Conservation (phyloP, 1,140 invertebrate species). For the Sycophaga agraensis region DNA sequence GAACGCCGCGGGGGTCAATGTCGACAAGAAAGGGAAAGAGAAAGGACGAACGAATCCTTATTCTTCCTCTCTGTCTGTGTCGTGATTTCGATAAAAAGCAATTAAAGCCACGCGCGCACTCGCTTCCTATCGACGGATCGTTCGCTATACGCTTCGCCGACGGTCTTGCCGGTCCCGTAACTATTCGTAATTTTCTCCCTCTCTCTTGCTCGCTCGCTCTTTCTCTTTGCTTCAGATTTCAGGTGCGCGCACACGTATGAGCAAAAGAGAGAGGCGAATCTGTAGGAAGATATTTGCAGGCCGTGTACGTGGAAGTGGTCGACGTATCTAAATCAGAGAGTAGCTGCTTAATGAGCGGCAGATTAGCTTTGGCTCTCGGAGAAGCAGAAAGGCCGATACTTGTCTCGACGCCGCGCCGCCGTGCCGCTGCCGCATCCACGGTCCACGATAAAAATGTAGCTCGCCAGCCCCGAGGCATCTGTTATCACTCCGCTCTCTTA, state of each 20-base stretch:
- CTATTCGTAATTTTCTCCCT: constrained; percentile 27
- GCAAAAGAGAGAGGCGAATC: not conserved
- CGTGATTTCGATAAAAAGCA: constrained; percentile 39
- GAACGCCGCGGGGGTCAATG: not conserved
- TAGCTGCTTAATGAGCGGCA: constrained; percentile 34
- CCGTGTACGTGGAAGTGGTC: constrained; percentile 4
- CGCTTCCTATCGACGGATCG: constrained; percentile 20
- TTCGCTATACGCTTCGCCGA: not conserved
- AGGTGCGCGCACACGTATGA: not conserved
- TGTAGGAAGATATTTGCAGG: constrained; percentile 3
- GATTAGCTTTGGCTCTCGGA: constrained; percentile 27
- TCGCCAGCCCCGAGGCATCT: not conserved
- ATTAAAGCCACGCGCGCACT: constrained; percentile 35
- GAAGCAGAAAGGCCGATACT: constrained; percentile 19
- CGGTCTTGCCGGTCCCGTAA: not conserved
- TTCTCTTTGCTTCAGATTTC: not conserved
- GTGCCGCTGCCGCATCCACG: not conserved
- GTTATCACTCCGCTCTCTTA: not conserved
- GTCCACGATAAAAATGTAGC: not conserved
- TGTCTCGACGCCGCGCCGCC: not conserved
- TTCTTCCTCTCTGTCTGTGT: constrained; percentile 19
- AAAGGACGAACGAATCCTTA: not conserved
- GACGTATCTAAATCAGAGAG: constrained; percentile 24
- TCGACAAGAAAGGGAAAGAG: not conserved
- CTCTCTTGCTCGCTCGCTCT: not conserved